Conservation (phyloP, 2,797 vertebrate genomes). For the Eulemur mongoz region DNA sequence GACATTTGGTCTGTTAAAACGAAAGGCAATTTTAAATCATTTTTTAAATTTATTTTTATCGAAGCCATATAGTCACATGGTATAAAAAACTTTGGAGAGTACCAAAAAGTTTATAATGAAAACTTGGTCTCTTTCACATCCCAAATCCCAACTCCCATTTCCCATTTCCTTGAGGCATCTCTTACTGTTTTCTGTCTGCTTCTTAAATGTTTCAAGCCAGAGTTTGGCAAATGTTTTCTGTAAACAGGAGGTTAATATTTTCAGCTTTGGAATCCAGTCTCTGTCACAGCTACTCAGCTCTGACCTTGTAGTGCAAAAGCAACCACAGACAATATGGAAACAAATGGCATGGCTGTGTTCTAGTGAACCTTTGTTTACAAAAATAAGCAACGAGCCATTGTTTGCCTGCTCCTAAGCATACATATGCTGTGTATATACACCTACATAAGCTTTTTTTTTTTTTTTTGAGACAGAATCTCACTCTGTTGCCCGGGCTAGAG, state of each 20-base stretch:
- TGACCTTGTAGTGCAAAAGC: not conserved
- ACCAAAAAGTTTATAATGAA: not conserved
- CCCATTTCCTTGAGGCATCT: not conserved
- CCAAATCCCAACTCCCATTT: not conserved
- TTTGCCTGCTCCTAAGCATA: not conserved
- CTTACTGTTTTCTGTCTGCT: not conserved
- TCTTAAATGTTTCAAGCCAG: not conserved
- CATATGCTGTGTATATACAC: not conserved
- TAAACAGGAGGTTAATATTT: not conserved
- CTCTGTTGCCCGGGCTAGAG: too few relatives aligned
- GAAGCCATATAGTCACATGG: not conserved
- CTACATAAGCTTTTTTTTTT: not conserved
- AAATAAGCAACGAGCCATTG: rapidly evolving
- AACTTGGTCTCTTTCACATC: not conserved
- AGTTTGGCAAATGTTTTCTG: not conserved
- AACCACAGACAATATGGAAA: not conserved
- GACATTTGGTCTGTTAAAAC: not conserved
- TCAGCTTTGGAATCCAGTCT: not conserved
- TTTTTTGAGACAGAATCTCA: too few relatives aligned
- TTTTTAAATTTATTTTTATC: not conserved
- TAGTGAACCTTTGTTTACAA: not conserved
- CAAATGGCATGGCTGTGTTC: not conserved
- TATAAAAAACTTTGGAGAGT: not conserved
- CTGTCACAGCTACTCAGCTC: not conserved
- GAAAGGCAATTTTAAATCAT: not conserved